Evolutionary conservation across 2,888 invertebrate species (phyloP), one percentile per base, ranked within the genome.

Genomic region (Thera britannica): DNA sequence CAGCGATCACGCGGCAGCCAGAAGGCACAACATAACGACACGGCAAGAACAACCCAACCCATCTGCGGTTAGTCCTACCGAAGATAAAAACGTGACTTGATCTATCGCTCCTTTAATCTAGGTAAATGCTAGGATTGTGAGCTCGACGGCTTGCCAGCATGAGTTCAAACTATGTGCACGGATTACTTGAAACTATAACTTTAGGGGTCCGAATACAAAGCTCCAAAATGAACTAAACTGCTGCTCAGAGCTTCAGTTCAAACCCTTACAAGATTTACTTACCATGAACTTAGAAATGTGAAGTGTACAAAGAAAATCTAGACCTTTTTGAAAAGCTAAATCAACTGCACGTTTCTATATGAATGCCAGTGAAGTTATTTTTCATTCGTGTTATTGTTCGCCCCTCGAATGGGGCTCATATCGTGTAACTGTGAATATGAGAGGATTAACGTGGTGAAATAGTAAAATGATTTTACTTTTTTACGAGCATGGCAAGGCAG

Each of bases 61-160:
- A 71, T 71, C 72, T 69, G 73, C 65, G 72, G 69, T 65, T 62
- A 48, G 57, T 65, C 46, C 68, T 65, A 68, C 71, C 58, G 62
- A 58, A 73, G 80, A 83, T 80, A 81, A 78, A 77, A 75, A 83
- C 85, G 85, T 84, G 85, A 84, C 83, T 77, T 65, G 77, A 79
- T 81, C 75, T 80, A 83, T 85, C 83, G 67, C 71, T 70, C 60
- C 67, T 75, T 73, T 76, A 66, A 81, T 80, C 81, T 73, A 72
- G 69, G 71, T 67, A 75, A 75, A 70, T 64, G 68, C 51, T 58
- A 65, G 62, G 60, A 67, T 52, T 57, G 65, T 63, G 35, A 34
- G 70, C 62, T 63, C 59, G 55, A 8, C 41, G 8, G 52, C 48
- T 51, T 51, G 55, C 35, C 54, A 62, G 59, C 65, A 62, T 62